Conservation (phyloP, 2,888 invertebrate species). For the Pantelozetes paolii region DNA sequence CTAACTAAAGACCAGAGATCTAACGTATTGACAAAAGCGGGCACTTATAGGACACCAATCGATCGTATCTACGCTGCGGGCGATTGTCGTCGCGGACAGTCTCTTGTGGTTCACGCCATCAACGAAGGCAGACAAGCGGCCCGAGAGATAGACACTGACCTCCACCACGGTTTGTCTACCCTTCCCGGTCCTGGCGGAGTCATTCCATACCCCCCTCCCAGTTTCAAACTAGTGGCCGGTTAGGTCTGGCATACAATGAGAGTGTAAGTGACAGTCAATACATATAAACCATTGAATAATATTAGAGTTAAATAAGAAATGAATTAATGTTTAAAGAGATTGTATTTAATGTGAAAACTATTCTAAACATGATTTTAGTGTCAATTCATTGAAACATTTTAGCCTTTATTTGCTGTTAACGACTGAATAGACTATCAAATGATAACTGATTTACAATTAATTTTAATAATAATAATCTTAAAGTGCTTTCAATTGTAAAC, state of each 20-base stretch:
- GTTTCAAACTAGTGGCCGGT: constrained; percentile 18
- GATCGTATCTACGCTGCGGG: constrained; percentile 90
- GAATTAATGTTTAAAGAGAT: not conserved
- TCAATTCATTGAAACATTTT: not conserved
- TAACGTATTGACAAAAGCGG: constrained; percentile 76
- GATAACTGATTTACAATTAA: not conserved
- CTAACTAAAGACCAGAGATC: constrained; percentile 83
- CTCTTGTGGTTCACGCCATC: constrained; percentile 97
- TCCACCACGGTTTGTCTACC: constrained; percentile 64
- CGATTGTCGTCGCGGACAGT: constrained; percentile 98
- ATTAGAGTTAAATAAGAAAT: not conserved
- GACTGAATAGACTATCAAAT: constrained; percentile 11
- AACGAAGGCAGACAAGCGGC: constrained; percentile 96
- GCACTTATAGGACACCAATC: constrained; percentile 72
- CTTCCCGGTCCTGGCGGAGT: constrained; percentile 92
- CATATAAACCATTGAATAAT: not conserved
- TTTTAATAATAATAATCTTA: not conserved
- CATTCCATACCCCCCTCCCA: constrained; percentile 48
- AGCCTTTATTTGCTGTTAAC: not conserved
- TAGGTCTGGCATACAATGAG: constrained; percentile 9
- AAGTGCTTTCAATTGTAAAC: not conserved
- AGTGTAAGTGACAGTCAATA: not conserved
- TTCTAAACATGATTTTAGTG: constrained; percentile 11
- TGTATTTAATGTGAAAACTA: constrained; percentile 10
- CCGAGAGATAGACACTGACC: constrained; percentile 80